phyloP scores from a whole-genome alignment of 2,113 vertebrate species.

The Aldabrachelys gigantea region DNA sequence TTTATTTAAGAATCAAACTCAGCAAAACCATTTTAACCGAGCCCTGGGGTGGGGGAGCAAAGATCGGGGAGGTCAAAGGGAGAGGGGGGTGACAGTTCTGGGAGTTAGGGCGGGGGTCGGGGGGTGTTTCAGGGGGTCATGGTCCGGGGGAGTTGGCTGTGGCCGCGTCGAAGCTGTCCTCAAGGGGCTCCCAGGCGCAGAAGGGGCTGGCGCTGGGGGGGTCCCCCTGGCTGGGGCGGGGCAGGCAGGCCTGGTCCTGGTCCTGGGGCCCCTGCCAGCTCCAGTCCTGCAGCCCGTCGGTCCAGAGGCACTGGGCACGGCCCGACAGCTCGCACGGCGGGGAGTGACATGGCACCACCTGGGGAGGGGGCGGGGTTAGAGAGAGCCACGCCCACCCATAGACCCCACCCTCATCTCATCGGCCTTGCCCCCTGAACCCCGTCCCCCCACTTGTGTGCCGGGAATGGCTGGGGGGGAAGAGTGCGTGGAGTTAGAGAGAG shows the following conservation, averaged over 20 bases:
- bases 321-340: constrained; percentile 57
- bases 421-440: background rate
- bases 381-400: background rate
- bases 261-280: constrained; percentile 56
- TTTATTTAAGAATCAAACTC: background rate
- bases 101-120: no score
- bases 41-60: background rate
- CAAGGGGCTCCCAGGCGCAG: background rate
- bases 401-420: background rate
- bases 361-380: background rate
- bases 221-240: background rate
- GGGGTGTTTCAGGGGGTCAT: no score
- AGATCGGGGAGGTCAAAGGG: no score
- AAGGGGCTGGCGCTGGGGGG: background rate
- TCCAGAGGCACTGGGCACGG: constrained; percentile 72
- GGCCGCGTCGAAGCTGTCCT: background rate
- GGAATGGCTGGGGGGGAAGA: no score
- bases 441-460: no score
- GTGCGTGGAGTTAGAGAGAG: background rate
- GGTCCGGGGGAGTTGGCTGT: background rate
- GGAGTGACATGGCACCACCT: constrained; percentile 65
- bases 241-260: constrained; percentile 61
- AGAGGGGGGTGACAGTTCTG: background rate
- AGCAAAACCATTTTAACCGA: background rate
- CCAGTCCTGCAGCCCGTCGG: constrained; percentile 45